Base-by-base conservation (phyloP, 2,888 invertebrate genomes). In the Pyrocoelia pectoralis region DNA sequence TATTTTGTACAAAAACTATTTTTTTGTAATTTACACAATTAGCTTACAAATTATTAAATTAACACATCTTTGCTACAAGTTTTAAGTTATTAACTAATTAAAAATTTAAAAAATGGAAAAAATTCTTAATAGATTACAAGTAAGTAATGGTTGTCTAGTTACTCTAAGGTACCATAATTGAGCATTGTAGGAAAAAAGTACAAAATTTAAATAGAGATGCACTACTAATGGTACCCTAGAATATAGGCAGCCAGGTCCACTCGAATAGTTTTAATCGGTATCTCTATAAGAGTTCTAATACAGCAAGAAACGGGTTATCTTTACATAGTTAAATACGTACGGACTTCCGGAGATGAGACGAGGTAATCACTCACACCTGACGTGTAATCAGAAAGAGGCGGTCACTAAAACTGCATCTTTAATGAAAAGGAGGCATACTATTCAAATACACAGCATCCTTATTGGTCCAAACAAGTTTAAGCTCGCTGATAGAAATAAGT, bases 351-450 rank as follows among this genome's bases (percentile, higher is more conserved):
- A 78, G 78, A 76, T 73, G 65, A 48, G 74, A 71, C 78, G 76
- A 77, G 78, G 78, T 78, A 77, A 81, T 81, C 81, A 80, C 72
- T 81, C 81, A 81, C 79, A 78, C 78, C 79, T 81, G 81, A 81
- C 80, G 76, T 73, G 77, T 79, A 79, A 81, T 81, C 81, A 80
- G 75, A 76, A 80, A 81, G 76, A 79, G 81, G 81, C 80, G 81
- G 76, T 75, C 72, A 74, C 75, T 56, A 64, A 62, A 74, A 74
- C 74, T 70, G 78, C 77, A 78, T 78, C 76, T 74, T 72, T 80
- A 80, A 80, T 80, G 79, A 81, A 76, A 77, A 72, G 73, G 76
- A 72, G 73, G 73, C 72, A 73, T 70, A 55, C 70, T 68, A 66
- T 59, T 59, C 46, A 56, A 54, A 18, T 56, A 63, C 61, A 63